These are phyloP conservation scores for Agriotes lineatus DNA, from an alignment of 2,888 invertebrate species.

Conservation along the genomic window DNA sequence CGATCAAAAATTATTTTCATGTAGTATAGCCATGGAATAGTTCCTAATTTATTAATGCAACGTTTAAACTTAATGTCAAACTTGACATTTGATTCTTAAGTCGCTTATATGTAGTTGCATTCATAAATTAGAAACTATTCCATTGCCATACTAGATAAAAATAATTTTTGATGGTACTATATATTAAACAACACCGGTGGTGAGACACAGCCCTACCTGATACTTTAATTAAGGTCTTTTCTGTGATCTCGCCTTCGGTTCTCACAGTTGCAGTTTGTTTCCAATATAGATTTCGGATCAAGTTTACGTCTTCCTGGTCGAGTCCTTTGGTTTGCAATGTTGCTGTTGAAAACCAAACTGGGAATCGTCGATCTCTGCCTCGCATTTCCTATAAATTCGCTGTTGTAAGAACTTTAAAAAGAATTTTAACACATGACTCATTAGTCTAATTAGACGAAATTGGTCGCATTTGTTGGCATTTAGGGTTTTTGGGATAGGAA, in stretches of 20 bases:
- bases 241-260: not conserved
- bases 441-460: slow-evolving; percentile 1
- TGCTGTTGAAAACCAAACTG: not conserved
- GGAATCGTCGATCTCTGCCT: not conserved
- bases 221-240: not conserved
- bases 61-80: too few relatives aligned
- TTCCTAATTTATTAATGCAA: too few relatives aligned
- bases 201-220: too few relatives aligned
- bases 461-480: not conserved
- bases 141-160: too few relatives aligned
- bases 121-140: too few relatives aligned
- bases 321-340: not conserved
- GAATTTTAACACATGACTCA: not conserved
- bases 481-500: not conserved
- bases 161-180: too few relatives aligned
- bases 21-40: too few relatives aligned
- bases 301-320: slow-evolving; percentile 5
- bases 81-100: too few relatives aligned
- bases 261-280: slow-evolving; percentile 1
- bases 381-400: slow-evolving; percentile 1
- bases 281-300: slow-evolving; percentile 3
- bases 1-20: too few relatives aligned
- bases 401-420: not conserved
- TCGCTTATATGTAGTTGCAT: too few relatives aligned
- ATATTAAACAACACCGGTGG: too few relatives aligned